Conservation (phyloP, 1,140 invertebrate genomes). For the Ladona fulva region DNA sequence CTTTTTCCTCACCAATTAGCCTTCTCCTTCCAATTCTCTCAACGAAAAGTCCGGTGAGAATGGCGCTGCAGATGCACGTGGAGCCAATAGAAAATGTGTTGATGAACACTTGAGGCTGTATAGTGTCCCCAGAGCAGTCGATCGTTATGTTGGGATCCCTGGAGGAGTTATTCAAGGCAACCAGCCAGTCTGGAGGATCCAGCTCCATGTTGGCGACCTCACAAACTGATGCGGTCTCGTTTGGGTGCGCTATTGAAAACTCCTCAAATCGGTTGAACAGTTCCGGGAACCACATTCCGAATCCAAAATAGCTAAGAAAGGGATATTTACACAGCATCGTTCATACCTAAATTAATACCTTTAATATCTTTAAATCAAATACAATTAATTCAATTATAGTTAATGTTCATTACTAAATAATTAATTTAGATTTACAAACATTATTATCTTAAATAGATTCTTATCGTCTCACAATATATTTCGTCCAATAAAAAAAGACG, state of each 20-base stretch:
- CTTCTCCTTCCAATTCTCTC: neutral
- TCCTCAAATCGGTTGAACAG: slow-evolving; percentile 79
- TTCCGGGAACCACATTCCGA: slow-evolving; percentile 90
- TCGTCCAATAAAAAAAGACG: too few species aligned
- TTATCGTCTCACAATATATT: too few species aligned
- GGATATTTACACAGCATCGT: too few species aligned
- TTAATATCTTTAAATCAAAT: too few species aligned
- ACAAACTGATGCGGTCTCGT: slow-evolving; percentile 58
- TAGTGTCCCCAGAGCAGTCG: neutral
- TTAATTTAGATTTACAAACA: too few species aligned
- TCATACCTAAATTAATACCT: too few species aligned
- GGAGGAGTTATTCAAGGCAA: neutral
- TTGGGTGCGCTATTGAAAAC: slow-evolving; percentile 47
- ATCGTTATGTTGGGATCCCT: neutral
- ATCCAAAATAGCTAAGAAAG: slow-evolving; percentile 61
- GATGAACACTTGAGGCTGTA: neutral
- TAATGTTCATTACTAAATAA: too few species aligned
- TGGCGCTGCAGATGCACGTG: neutral
- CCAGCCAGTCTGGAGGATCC: neutral
- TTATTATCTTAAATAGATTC: too few species aligned
- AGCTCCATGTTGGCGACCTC: slow-evolving; percentile 48
- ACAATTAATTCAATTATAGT: too few species aligned
- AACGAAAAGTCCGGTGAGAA: neutral
- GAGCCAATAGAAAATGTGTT: neutral
- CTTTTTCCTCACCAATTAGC: neutral